A percentile compares a stretch with the other conserved stretches of the same genome.
Conservation (phyloP, 2,113 vertebrate species). For the Zosterops borbonicus region DNA sequence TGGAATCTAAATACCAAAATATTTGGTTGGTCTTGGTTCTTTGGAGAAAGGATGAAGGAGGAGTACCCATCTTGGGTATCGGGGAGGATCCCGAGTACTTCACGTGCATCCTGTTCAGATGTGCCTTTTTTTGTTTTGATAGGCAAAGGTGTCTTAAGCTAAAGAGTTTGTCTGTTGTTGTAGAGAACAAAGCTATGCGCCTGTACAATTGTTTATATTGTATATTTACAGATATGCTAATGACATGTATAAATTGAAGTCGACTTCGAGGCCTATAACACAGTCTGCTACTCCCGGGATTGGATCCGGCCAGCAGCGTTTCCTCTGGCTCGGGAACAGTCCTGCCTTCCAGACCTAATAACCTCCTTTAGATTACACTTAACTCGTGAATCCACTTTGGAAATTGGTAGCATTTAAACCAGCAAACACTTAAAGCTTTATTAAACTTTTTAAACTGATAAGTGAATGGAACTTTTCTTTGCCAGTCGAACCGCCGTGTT, state of each 20-base stretch:
- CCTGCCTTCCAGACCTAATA: slow-evolving; percentile 70
- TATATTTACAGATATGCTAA: slow-evolving; percentile 86
- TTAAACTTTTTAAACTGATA: slow-evolving; percentile 75
- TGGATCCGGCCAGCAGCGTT: slow-evolving; percentile 55
- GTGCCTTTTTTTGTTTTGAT: slow-evolving; percentile 91
- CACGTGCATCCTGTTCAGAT: slow-evolving; percentile 82
- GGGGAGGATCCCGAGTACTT: slow-evolving; percentile 34
- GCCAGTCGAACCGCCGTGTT: slow-evolving; percentile 66
- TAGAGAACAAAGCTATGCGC: slow-evolving; percentile 85
- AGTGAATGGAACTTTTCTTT: slow-evolving; percentile 79
- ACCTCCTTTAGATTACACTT: slow-evolving; percentile 62
- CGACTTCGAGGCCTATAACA: slow-evolving; percentile 73
- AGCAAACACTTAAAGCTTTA: slow-evolving; percentile 74
- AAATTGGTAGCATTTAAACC: slow-evolving; percentile 74
- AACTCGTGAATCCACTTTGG: slow-evolving; percentile 53
- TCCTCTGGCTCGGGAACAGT: slow-evolving; percentile 72
- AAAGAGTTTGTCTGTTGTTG: slow-evolving; percentile 84
- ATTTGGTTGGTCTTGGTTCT: slow-evolving; percentile 50
- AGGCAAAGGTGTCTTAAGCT: slow-evolving; percentile 82
- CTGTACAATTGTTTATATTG: slow-evolving; percentile 92
- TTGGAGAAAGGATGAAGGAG: slow-evolving; percentile 41
- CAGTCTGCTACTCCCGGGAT: slow-evolving; percentile 74
- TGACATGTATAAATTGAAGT: slow-evolving; percentile 87
- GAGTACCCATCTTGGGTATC: background rate
- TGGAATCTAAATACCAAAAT: slow-evolving; percentile 60